These are phyloP conservation scores for Protosalanx chinensis DNA, from an alignment of 2,797 vertebrate species.

Conservation along the genomic window DNA sequence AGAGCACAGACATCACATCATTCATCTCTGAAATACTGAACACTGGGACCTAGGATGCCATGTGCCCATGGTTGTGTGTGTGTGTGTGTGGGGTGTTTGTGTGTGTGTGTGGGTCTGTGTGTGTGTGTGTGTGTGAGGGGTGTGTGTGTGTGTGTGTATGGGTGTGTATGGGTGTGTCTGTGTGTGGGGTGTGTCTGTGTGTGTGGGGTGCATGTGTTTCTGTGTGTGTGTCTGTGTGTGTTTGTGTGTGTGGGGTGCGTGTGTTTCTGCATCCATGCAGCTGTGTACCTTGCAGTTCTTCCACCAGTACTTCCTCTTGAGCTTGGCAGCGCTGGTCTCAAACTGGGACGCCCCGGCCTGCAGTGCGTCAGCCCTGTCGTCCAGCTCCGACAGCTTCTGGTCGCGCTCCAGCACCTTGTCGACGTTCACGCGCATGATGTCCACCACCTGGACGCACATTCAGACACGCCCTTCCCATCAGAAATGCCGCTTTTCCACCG, in stretches of 20 bases:
- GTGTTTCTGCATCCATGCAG: neutral
- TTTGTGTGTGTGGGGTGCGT: neutral
- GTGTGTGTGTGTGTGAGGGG: no score
- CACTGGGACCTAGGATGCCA: neutral
- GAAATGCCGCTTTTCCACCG: no score
- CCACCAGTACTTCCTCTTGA: constrained; percentile 92
- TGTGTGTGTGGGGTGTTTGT: no score
- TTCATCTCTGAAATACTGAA: neutral
- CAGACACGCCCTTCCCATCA: neutral
- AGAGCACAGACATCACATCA: neutral
- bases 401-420: constrained; percentile 89
- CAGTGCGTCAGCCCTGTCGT: constrained; percentile 84
- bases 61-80: neutral
- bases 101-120: neutral
- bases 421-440: constrained; percentile 89
- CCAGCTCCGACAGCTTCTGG: constrained; percentile 85
- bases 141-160: no score
- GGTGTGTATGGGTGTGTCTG: no score
- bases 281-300: constrained; percentile 77
- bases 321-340: constrained; percentile 88
- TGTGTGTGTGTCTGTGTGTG: neutral
- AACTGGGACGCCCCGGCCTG: constrained; percentile 89
- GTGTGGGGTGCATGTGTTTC: no score
- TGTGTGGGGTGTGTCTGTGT: neutral
- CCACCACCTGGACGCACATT: constrained; percentile 76